phyloP scores from a whole-genome alignment of 2,888 invertebrate species.

The Cenopis cana region DNA sequence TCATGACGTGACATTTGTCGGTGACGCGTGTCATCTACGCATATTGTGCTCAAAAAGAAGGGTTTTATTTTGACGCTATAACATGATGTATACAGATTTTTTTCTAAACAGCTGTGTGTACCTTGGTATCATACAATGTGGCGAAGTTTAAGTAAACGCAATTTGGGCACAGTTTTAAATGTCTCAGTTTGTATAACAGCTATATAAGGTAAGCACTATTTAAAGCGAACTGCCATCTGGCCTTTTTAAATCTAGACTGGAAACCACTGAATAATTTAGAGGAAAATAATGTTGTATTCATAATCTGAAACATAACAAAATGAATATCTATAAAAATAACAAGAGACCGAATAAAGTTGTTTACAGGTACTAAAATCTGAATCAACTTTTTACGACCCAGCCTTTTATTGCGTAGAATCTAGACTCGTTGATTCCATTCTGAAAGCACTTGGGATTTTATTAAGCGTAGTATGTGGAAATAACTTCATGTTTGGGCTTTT shows the following conservation, averaged over 20 bases:
- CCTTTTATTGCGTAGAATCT: constrained; percentile 2
- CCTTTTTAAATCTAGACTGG: no score
- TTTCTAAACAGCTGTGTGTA: no score
- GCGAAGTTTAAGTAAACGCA: no score
- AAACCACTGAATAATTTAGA: no score
- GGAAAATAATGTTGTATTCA: no score
- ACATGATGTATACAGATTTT: no score
- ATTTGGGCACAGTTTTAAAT: no score
- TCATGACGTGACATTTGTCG: constrained; percentile 8
- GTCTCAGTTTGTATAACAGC: no score
- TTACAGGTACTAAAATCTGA: constrained; percentile 12
- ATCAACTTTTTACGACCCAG: constrained; percentile 6
- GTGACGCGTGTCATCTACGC: constrained; percentile 7
- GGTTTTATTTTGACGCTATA: background rate
- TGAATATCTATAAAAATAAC: background rate
- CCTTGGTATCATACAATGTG: no score
- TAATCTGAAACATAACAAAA: background rate
- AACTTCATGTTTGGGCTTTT: background rate
- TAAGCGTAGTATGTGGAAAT: background rate
- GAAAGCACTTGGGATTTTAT: constrained; percentile 10
- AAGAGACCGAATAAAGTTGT: background rate
- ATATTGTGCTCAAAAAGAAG: constrained; percentile 11
- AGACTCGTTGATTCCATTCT: constrained; percentile 19
- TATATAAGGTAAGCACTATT: no score
- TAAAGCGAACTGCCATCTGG: no score